These are phyloP conservation scores for Philereme vetulata DNA, from an alignment of 2,888 invertebrate species.

Conservation along the genomic window DNA sequence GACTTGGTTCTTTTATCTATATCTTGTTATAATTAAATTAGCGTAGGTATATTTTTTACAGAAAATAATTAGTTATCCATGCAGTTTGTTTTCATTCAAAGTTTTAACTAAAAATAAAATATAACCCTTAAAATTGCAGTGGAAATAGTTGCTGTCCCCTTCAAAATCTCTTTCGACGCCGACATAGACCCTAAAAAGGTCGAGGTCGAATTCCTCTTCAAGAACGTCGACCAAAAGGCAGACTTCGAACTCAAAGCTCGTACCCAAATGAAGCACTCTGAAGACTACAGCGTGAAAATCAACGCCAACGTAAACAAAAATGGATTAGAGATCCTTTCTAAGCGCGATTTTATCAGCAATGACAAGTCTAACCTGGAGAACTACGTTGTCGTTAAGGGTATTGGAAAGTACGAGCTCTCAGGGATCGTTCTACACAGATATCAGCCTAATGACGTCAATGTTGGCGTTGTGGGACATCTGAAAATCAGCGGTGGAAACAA, in stretches of 20 bases:
- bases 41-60: too few relatives aligned
- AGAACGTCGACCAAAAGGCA: slow-evolving; percentile 84
- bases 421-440: slow-evolving; percentile 83
- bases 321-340: slow-evolving; percentile 77
- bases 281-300: slow-evolving; percentile 71
- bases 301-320: slow-evolving; percentile 57
- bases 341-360: slow-evolving; percentile 80
- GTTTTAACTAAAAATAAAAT: too few relatives aligned
- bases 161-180: slow-evolving; percentile 81
- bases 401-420: slow-evolving; percentile 85
- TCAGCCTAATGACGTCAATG: slow-evolving; percentile 80
- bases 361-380: slow-evolving; percentile 86
- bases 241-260: slow-evolving; percentile 85
- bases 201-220: slow-evolving; percentile 81
- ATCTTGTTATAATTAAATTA: too few relatives aligned
- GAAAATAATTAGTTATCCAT: too few relatives aligned
- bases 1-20: too few relatives aligned
- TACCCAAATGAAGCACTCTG: slow-evolving; percentile 67
- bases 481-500: slow-evolving; percentile 75
- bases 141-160: slow-evolving; percentile 78
- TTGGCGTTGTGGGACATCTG: slow-evolving; percentile 82
- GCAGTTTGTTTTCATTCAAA: too few relatives aligned
- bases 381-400: slow-evolving; percentile 82
- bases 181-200: slow-evolving; percentile 83
- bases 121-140: slow-evolving; percentile 57